Conservation (phyloP, 2,113 vertebrate genomes). For the Apodemus sylvaticus region DNA sequence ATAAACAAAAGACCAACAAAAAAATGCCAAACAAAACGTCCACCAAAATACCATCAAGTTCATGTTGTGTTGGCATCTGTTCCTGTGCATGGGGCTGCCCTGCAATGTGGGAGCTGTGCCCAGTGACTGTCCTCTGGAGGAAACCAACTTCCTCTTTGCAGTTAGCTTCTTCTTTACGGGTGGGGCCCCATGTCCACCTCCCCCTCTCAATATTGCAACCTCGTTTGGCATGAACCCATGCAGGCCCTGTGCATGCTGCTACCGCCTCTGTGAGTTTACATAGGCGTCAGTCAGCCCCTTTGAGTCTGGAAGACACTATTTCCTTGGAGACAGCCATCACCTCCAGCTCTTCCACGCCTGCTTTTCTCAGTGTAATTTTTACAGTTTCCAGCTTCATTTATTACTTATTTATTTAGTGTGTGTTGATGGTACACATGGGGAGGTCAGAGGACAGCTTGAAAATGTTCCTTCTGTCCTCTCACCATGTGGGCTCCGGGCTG, state of each 20-base stretch:
- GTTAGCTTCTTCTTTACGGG: background rate
- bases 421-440: background rate
- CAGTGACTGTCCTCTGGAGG: background rate
- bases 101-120: background rate
- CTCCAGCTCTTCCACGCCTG: background rate
- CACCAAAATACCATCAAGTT: background rate
- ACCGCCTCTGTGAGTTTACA: background rate
- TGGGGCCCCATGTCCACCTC: background rate
- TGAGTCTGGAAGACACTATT: background rate
- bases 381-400: no score
- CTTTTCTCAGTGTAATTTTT: background rate
- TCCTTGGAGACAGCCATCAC: background rate
- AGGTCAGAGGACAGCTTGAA: background rate
- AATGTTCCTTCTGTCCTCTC: background rate
- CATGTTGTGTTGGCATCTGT: background rate
- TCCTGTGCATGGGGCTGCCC: background rate
- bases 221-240: background rate
- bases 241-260: background rate
- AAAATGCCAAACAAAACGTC: background rate
- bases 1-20: background rate
- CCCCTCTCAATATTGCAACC: background rate
- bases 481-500: background rate
- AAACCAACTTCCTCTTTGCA: background rate
- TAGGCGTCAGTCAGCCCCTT: background rate
- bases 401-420: background rate